Evolutionary conservation across 2,113 vertebrate species (phyloP).

Genomic region (Oxyruncus cristatus): DNA sequence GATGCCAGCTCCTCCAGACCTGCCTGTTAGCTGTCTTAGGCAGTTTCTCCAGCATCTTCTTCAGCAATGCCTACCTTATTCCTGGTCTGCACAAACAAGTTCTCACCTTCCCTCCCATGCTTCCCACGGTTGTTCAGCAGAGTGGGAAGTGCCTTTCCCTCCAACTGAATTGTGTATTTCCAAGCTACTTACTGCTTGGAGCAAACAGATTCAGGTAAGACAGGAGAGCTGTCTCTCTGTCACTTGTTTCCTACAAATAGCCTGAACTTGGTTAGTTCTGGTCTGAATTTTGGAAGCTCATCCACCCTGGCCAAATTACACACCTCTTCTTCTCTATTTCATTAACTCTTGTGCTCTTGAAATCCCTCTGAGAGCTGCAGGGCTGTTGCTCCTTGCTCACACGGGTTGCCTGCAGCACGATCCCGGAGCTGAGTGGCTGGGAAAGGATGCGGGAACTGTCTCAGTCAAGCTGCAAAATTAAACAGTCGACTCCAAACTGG

Average conservation of each 20-base stretch:
- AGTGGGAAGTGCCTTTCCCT: not conserved
- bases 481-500: not conserved
- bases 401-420: not conserved
- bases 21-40: not conserved
- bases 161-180: not conserved
- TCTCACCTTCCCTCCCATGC: not conserved
- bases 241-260: not conserved
- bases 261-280: not conserved
- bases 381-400: not conserved
- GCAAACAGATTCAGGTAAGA: not conserved
- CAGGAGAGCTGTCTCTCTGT: not conserved
- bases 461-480: not conserved
- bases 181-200: not conserved
- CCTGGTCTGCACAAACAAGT: not conserved
- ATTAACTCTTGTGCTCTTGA: not conserved
- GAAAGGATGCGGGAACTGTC: not conserved
- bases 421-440: not conserved
- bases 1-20: not conserved
- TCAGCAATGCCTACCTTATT: not conserved
- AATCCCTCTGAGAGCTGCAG: not conserved
- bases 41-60: not conserved
- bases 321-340: not conserved
- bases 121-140: not conserved
- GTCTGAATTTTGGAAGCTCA: not conserved
- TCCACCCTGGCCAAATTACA: not conserved